Conservation (phyloP, 2,113 vertebrate genomes). For the Peromyscus polionotus region DNA sequence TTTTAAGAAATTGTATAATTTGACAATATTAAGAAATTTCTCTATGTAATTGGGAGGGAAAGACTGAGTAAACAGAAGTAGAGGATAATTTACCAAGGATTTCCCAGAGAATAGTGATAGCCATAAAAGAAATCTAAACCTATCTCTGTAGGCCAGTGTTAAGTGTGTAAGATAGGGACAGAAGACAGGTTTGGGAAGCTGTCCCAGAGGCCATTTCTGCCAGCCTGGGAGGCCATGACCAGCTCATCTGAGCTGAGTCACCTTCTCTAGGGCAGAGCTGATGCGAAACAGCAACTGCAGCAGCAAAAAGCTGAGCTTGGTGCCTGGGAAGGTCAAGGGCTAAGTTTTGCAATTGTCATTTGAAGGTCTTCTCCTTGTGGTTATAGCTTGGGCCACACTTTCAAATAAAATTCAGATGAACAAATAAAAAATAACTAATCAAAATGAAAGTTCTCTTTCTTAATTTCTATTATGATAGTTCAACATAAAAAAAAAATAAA, state of each 20-base stretch:
- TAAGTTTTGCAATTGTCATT: neutral
- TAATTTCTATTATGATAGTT: neutral
- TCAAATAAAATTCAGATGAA: neutral
- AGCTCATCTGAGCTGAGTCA: constrained; percentile 39
- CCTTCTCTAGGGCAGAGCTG: neutral
- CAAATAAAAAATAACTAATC: neutral
- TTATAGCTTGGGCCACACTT: neutral
- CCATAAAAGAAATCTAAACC: neutral
- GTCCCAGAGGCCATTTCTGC: neutral
- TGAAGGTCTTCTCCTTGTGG: neutral
- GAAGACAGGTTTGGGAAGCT: neutral
- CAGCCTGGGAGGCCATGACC: neutral
- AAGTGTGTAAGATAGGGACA: neutral
- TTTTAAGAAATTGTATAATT: neutral
- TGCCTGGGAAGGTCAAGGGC: neutral
- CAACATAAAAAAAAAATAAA: neutral
- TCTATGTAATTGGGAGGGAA: neutral
- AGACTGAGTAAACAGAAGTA: neutral
- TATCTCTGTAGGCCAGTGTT: neutral
- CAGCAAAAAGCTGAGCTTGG: neutral
- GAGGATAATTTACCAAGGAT: neutral
- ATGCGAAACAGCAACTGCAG: neutral
- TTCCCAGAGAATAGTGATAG: neutral
- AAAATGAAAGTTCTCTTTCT: neutral
- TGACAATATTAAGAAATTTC: neutral